Evolutionary conservation across 2,797 vertebrate genomes (phyloP).

Genomic region (Hydrophis major): DNA sequence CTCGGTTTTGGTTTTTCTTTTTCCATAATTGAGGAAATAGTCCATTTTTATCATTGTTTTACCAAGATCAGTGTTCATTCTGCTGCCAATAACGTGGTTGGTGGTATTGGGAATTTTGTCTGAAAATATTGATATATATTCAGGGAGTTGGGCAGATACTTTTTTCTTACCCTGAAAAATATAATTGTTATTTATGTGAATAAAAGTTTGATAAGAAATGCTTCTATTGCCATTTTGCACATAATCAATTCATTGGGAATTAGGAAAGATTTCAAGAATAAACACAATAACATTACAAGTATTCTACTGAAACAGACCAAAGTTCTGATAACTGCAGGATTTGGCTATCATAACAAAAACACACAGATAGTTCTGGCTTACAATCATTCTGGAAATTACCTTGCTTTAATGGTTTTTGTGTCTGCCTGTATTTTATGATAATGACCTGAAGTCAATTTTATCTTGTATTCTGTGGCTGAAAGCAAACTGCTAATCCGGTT

Average conservation of each 20-base stretch:
- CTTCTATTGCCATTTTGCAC: constrained; percentile 11
- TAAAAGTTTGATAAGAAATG: background rate
- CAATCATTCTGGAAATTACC: background rate
- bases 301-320: background rate
- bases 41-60: constrained; percentile 75
- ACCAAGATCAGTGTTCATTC: constrained; percentile 75
- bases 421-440: background rate
- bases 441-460: background rate
- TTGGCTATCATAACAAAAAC: background rate
- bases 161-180: constrained; percentile 72
- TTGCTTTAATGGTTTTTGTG: background rate
- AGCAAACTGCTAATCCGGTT: background rate
- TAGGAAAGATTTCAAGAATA: background rate
- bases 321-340: background rate
- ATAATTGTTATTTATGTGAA: constrained; percentile 2
- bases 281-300: background rate
- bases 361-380: background rate
- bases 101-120: constrained; percentile 73
- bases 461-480: background rate
- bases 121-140: constrained; percentile 69
- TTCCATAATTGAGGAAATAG: constrained; percentile 65
- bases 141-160: constrained; percentile 67
- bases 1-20: constrained; percentile 69
- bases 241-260: background rate
- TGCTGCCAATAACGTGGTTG: constrained; percentile 75